phyloP scores from a whole-genome alignment of 2,113 vertebrate species.

The Syngnathus typhle region DNA sequence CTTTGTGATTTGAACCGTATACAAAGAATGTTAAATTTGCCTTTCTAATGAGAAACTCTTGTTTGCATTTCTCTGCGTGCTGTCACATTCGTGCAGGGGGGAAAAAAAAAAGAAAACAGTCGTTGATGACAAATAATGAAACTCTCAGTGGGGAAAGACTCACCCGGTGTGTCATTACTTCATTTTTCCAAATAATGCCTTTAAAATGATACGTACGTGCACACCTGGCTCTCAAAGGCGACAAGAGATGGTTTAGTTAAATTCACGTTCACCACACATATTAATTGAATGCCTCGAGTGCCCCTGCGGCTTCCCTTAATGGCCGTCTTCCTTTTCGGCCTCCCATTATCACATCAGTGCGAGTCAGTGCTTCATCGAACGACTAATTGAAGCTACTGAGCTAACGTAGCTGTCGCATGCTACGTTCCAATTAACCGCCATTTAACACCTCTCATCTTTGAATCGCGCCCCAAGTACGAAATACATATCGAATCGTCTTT shows the following conservation, averaged over 20 bases:
- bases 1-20: too few relatives aligned
- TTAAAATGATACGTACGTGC: neutral
- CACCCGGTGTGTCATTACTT: neutral
- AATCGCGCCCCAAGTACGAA: too few relatives aligned
- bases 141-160: neutral
- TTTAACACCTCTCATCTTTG: too few relatives aligned
- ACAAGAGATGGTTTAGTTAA: too few relatives aligned
- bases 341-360: conserved; percentile 24
- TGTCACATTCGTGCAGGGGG: neutral
- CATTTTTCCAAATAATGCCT: neutral
- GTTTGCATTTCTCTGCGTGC: neutral
- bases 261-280: too few relatives aligned
- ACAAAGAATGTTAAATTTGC: too few relatives aligned
- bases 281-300: too few relatives aligned
- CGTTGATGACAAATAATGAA: neutral
- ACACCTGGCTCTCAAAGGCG: too few relatives aligned
- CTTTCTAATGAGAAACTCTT: too few relatives aligned
- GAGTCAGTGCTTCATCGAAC: conserved; percentile 20
- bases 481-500: too few relatives aligned
- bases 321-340: conserved; percentile 6
- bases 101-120: neutral
- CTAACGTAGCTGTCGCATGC: too few relatives aligned
- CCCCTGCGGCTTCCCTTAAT: neutral
- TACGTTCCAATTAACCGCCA: too few relatives aligned
- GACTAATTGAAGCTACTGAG: conserved; percentile 10